Conservation (phyloP, 2,888 invertebrate genomes). For the Brenthis hecate region DNA sequence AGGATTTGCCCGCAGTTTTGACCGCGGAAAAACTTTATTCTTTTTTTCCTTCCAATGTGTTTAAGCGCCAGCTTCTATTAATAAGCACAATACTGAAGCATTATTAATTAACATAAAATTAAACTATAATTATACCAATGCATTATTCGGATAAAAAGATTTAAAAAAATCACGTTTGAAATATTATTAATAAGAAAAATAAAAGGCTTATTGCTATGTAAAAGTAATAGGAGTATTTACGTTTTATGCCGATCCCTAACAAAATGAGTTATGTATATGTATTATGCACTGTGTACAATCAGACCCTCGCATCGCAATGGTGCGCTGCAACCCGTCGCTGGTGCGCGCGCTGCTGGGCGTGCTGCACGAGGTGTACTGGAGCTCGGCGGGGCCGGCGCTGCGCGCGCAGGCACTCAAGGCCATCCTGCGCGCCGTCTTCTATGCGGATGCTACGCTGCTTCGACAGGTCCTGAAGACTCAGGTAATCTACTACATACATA, state of each 20-base stretch:
- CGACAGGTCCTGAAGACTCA: slow-evolving; percentile 87
- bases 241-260: too few species aligned
- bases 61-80: too few species aligned
- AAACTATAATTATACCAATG: too few species aligned
- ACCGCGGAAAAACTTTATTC: too few species aligned
- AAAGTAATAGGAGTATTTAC: background rate
- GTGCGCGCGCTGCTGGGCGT: slow-evolving; percentile 94
- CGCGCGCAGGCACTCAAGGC: slow-evolving; percentile 98
- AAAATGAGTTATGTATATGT: background rate
- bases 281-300: slow-evolving; percentile 16
- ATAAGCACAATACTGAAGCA: too few species aligned
- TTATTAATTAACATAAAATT: too few species aligned
- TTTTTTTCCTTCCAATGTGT: too few species aligned
- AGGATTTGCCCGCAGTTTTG: too few species aligned
- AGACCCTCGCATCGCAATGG: slow-evolving; percentile 76
- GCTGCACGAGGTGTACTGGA: slow-evolving; percentile 98
- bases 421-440: slow-evolving; percentile 97
- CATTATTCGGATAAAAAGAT: too few species aligned
- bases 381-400: slow-evolving; percentile 98
- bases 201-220: background rate
- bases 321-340: slow-evolving; percentile 75
- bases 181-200: too few species aligned
- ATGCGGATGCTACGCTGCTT: slow-evolving; percentile 93
- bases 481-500: slow-evolving; percentile 46
- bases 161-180: too few species aligned